Base-by-base conservation (phyloP, 2,888 invertebrate species). In the Parnassius glacialis region DNA sequence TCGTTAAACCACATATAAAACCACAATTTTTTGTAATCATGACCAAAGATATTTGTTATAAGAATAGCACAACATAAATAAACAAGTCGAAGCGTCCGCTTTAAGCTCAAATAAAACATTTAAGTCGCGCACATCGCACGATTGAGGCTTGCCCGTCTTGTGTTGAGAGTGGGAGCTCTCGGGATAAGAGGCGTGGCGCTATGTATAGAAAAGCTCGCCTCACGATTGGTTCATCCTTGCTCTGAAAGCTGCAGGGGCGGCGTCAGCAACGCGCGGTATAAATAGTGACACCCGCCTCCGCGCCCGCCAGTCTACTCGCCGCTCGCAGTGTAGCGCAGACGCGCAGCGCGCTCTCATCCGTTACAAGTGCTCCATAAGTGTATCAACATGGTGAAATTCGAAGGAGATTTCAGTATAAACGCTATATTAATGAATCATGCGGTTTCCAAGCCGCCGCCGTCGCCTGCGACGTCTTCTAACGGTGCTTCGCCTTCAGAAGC, bases 331-430 rank as follows among this genome's bases (percentile, higher is more conserved):
- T 68, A 71, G 76, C 80, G 81, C 84, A 83, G 85, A 84, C 80
- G 72, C 75, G 76, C 77, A 75, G 70, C 64, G 67, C 70, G 71
- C 68, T 62, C 53, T 66, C 10, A 10, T n/a, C 41, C 13, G 59
- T 66, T 62, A 57, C 64, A 57, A 72, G 70, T 72, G 73, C 78
- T 78, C 73, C 60, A 75, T 71, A 75, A 85, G 84, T 87, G 85
- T 70, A 68, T 65, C 79, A 89, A 75, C 70, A 91, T 91, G 91
- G 91, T 90, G 88, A 91, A 91, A 86, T 90, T 91, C 74, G 89
- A 89, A 88, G 95, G 95, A 74, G 95, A 94, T 81, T 96, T 97
- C 84, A 96, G 95, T 81, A 97, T 97, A 67, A 95, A 95, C 76
- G 94, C 95, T 52, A 95, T 97, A 75, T 85, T 97, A 57, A 96